These are phyloP conservation scores for Yasuhikotakia modesta DNA, from an alignment of 2,797 vertebrate species.

Conservation along the genomic window DNA sequence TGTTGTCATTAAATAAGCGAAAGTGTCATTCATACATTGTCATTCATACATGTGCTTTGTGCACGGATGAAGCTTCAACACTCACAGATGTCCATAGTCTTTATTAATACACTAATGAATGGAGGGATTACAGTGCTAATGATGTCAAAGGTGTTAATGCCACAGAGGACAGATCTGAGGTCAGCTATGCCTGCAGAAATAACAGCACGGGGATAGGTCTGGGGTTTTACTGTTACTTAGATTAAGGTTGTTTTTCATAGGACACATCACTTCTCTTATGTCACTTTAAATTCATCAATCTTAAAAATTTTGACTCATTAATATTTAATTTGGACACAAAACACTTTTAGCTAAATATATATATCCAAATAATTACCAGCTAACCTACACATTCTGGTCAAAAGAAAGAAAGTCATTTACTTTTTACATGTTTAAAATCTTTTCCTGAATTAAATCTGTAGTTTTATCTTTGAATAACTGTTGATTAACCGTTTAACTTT, in stretches of 20 bases:
- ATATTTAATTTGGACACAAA: neutral
- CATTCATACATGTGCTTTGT: conserved; percentile 56
- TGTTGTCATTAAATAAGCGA: conserved; percentile 57
- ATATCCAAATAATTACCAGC: neutral
- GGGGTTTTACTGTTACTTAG: conserved; percentile 9
- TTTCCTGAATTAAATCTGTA: neutral
- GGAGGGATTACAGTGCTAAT: conserved; percentile 58
- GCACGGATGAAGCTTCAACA: conserved; percentile 42
- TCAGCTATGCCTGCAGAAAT: conserved; percentile 49
- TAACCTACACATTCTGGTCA: neutral
- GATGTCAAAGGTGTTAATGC: conserved; percentile 56
- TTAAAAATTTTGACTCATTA: neutral
- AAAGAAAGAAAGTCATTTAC: neutral
- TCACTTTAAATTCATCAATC: neutral
- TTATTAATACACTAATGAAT: conserved; percentile 61
- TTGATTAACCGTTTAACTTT: neutral
- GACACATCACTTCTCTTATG: neutral
- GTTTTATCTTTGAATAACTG: neutral
- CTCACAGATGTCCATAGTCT: conserved; percentile 59
- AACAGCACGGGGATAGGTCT: conserved; percentile 12
- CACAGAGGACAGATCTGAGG: conserved; percentile 50
- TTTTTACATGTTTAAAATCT: neutral
- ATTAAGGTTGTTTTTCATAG: conserved; percentile 9
- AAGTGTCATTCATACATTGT: conserved; percentile 58
- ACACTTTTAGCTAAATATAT: neutral